Conservation (phyloP, 2,113 vertebrate genomes). For the Tenebrosternarchus preto region DNA sequence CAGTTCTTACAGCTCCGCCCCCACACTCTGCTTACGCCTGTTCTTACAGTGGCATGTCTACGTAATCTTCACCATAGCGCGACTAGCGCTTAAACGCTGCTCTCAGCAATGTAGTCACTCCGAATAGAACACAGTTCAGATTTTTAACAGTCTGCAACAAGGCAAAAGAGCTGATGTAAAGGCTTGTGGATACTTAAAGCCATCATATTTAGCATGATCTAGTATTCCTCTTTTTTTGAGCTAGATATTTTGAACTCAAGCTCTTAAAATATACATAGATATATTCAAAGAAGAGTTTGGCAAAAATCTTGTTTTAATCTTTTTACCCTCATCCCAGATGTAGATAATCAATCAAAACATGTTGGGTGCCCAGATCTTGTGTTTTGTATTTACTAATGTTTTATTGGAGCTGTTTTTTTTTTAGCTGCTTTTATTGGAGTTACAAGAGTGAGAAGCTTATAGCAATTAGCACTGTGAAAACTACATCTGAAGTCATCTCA, state of each 20-base stretch:
- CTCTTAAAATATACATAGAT: neutral
- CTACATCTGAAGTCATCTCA: too few species aligned
- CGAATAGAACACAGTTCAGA: neutral
- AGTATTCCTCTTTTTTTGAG: neutral
- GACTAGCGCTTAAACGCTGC: neutral
- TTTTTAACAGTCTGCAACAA: neutral
- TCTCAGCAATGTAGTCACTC: neutral
- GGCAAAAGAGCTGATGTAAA: constrained; percentile 1
- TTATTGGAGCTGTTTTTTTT: too few species aligned
- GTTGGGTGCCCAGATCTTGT: too few species aligned
- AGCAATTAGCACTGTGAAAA: too few species aligned
- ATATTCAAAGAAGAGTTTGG: too few species aligned
- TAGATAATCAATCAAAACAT: too few species aligned
- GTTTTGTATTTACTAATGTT: too few species aligned
- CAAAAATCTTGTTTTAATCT: too few species aligned
- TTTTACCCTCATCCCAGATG: too few species aligned
- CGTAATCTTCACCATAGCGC: neutral
- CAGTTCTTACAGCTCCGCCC: constrained; percentile 9
- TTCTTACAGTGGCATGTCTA: constrained; percentile 33
- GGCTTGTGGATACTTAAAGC: neutral
- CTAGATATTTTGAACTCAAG: neutral
- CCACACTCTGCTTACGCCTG: constrained; percentile 27
- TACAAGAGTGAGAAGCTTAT: too few species aligned
- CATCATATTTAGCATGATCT: neutral
- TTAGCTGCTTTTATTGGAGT: too few species aligned